Evolutionary conservation across 2,888 invertebrate species (phyloP).

Genomic region (Aporophyla lueneburgensis): DNA sequence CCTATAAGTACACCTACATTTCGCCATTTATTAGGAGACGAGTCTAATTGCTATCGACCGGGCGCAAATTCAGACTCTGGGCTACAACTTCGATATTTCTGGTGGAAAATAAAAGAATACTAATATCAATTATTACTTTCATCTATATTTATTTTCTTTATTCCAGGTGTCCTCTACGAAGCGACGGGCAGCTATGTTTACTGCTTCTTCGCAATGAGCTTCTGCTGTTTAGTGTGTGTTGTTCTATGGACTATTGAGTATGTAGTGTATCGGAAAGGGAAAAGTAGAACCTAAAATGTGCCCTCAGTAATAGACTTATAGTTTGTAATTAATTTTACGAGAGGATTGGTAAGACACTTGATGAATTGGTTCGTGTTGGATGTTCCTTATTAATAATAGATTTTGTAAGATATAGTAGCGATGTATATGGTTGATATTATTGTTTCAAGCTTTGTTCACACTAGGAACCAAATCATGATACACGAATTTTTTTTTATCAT

Average conservation of each 20-base stretch:
- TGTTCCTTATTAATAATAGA: constrained; percentile 10
- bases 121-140: not conserved
- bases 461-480: not conserved
- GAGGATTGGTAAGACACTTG: constrained; percentile 1
- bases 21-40: not conserved
- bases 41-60: not conserved
- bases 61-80: not conserved
- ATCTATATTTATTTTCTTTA: not conserved
- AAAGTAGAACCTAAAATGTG: constrained; percentile 47
- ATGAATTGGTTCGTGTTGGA: constrained; percentile 5
- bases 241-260: constrained; percentile 92
- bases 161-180: constrained; percentile 85
- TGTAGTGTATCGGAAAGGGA: constrained; percentile 58
- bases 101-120: not conserved
- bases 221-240: constrained; percentile 92
- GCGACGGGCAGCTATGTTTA: constrained; percentile 92
- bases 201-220: constrained; percentile 93
- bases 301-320: constrained; percentile 18
- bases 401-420: not conserved
- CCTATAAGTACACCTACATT: not conserved
- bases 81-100: not conserved
- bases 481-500: not conserved
- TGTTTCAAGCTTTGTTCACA: not conserved
- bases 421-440: not conserved
- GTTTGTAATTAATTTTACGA: constrained; percentile 16